Base-by-base conservation (phyloP, 2,797 vertebrate genomes). In the Aviceda cuculoides region DNA sequence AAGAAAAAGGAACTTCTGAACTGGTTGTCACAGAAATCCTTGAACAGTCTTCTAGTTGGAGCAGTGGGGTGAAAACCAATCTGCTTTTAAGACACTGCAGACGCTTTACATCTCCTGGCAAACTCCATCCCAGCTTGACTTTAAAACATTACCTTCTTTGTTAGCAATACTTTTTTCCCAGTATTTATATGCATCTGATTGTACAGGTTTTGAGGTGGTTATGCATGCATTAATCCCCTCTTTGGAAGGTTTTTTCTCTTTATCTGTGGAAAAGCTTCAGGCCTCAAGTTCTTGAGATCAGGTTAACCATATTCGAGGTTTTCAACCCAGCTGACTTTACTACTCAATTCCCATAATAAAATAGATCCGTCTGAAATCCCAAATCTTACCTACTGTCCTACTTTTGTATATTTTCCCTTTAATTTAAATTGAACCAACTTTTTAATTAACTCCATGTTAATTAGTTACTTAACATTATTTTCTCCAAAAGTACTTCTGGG, bases 371-470 rank as follows among this genome's bases (percentile, higher is more conserved):
- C 63, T 70, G 63, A 96, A 94, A 93, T 95, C 90, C 52, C 78
- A 89, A 47, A 66, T 39, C 63, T 82, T 67, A 61, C 15, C 37
- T 73, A 52, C 29, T 95, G 67, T 63, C 93, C 92, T 82, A 92
- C 55, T 93, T 96, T 15, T 70, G 6, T 37, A 28, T 58, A 62
- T 80, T 84, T 94, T 73, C 20, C 11, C 13, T 87, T 92, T 93
- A 84, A 93, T 90, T 96, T 87, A 89, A 94, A 91, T 47, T 24
- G 11, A 87, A 87, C 62, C 35, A 81, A 47, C n/a, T 73, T 94
- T 89, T 96, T 92, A 93, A 96, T 96, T 96, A 95, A 91, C 18
- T 90, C 29, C 13, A 10, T 72, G 33, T 62, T 87, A 90, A 74
- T 85, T 88, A 87, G 95, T 91, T 96, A 94, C 65, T 86, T 70